phyloP scores from a whole-genome alignment of 2,797 vertebrate species.

The Dermochelys coriacea region DNA sequence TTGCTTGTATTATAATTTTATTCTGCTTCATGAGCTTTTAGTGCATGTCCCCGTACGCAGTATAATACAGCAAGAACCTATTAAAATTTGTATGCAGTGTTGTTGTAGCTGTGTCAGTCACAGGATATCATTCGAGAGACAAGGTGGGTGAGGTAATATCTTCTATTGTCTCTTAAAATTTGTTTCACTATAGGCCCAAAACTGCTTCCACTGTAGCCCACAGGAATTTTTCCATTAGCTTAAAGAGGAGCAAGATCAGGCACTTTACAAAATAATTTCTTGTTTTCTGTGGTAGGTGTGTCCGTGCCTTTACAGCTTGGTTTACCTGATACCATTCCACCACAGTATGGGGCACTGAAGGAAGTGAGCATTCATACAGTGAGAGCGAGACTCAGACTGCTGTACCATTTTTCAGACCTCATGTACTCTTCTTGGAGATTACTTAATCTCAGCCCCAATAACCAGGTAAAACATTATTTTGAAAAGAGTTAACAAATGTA shows the following conservation, averaged over 20 bases:
- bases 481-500: not conserved
- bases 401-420: constrained; percentile 89
- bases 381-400: constrained; percentile 84
- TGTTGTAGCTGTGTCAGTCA: not conserved
- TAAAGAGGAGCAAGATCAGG: not conserved
- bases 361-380: constrained; percentile 86
- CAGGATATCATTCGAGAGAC: not conserved
- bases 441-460: constrained; percentile 89
- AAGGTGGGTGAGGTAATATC: not conserved
- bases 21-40: not conserved
- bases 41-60: not conserved
- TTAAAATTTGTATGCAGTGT: not conserved
- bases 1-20: accelerated
- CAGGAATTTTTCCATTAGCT: not conserved
- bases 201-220: accelerated
- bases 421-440: constrained; percentile 90
- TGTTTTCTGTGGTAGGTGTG: constrained; percentile 77
- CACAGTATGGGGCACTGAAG: constrained; percentile 85
- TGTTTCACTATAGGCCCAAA: not conserved
- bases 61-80: not conserved
- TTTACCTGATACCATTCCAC: constrained; percentile 85
- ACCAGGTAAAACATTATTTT: constrained; percentile 80
- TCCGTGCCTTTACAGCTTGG: constrained; percentile 88
- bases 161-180: not conserved
- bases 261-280: not conserved